Conservation (phyloP, 2,888 invertebrate species). For the Eucriotettix oculatus region DNA sequence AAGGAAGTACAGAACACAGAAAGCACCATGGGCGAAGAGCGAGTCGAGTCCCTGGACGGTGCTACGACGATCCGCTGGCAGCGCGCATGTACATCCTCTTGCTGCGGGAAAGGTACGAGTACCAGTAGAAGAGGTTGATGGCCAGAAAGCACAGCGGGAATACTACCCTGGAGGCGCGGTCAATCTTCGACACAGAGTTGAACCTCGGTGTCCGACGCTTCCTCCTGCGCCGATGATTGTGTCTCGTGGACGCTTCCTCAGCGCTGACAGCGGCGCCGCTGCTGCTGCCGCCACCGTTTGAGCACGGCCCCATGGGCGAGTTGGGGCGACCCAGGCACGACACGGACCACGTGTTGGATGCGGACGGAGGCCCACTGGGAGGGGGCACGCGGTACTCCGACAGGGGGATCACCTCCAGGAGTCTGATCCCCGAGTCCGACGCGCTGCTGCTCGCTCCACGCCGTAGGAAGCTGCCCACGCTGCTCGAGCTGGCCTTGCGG, state of each 20-base stretch:
- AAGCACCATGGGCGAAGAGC: too few relatives aligned
- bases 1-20: too few relatives aligned
- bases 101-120: slow-evolving; percentile 36
- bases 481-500: neutral
- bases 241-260: neutral
- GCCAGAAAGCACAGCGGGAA: slow-evolving; percentile 60
- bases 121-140: slow-evolving; percentile 69
- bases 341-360: neutral
- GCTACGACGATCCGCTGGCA: neutral
- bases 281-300: neutral
- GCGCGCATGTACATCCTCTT: slow-evolving; percentile 1
- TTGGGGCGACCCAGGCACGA: slow-evolving; percentile 13
- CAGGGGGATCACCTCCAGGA: slow-evolving; percentile 44
- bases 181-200: slow-evolving; percentile 69
- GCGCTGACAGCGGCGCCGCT: neutral
- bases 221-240: slow-evolving; percentile 2
- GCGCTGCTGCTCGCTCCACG: neutral
- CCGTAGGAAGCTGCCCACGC: neutral
- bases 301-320: slow-evolving; percentile 13
- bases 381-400: slow-evolving; percentile 28
- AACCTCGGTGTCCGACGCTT: slow-evolving; percentile 41
- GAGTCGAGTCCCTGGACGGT: neutral
- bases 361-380: neutral
- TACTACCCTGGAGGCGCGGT: slow-evolving; percentile 52
- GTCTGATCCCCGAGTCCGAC: slow-evolving; percentile 13